Evolutionary conservation across 2,888 invertebrate species (phyloP).

Genomic region (Drosophila meridionalis): DNA sequence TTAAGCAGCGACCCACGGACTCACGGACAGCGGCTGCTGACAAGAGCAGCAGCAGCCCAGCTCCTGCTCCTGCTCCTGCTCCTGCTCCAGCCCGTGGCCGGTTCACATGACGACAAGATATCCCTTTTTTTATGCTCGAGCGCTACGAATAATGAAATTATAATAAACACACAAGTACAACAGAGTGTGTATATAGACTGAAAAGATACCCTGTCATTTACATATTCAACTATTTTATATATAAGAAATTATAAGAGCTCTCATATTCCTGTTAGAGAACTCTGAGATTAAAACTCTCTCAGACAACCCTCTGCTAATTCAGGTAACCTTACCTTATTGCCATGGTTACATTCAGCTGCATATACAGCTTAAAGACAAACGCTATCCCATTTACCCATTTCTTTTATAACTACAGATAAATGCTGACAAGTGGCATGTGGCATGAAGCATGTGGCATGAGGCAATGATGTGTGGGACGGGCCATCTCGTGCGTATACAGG

Average conservation of each 20-base stretch:
- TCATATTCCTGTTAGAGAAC: too few relatives aligned
- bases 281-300: background rate
- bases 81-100: conserved; percentile 10
- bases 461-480: conserved; percentile 34
- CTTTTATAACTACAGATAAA: conserved; percentile 46
- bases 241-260: too few relatives aligned
- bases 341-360: background rate
- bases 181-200: background rate
- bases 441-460: conserved; percentile 31
- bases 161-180: conserved; percentile 33
- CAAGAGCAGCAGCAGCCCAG: conserved; percentile 25
- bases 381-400: conserved; percentile 8
- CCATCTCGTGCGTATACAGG: conserved; percentile 37
- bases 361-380: background rate
- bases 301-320: background rate
- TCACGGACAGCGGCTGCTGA: conserved; percentile 38
- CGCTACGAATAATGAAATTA: conserved; percentile 78
- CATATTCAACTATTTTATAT: fast-evolving
- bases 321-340: background rate
- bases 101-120: conserved; percentile 67
- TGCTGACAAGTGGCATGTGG: conserved; percentile 70
- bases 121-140: conserved; percentile 76
- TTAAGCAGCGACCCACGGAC: conserved; percentile 45
- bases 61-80: conserved; percentile 12
- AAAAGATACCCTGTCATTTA: conserved; percentile 10